phyloP scores from a whole-genome alignment of 2,888 invertebrate species.

The Germaria angustata region DNA sequence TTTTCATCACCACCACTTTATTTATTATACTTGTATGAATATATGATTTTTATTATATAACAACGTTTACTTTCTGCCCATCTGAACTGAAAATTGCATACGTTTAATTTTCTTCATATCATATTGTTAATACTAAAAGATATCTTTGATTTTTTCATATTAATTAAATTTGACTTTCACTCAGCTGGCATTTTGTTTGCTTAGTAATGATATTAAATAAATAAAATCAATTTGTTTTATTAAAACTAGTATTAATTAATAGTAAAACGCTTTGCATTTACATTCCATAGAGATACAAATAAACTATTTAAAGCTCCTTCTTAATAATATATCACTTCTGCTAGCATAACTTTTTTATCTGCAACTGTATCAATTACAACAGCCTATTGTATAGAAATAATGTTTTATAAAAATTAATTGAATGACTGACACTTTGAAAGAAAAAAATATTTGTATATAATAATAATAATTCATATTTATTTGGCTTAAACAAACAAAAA shows the following conservation, averaged over 20 bases:
- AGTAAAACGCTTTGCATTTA: not conserved
- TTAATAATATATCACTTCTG: not conserved
- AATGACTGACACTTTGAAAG: constrained; percentile 79
- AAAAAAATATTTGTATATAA: not conserved
- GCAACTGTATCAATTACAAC: not conserved
- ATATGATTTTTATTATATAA: not conserved
- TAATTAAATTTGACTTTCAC: constrained; percentile 26
- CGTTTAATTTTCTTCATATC: not conserved
- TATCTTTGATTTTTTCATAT: constrained; percentile 4
- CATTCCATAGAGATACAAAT: not conserved
- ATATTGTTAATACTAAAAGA: constrained; percentile 7
- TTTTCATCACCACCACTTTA: not conserved
- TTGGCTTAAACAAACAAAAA: not conserved
- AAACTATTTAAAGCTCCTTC: constrained; percentile 4
- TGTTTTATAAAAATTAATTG: constrained; percentile 69
- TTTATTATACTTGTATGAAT: constrained; percentile 2
- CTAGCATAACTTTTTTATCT: not conserved
- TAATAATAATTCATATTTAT: constrained; percentile 4
- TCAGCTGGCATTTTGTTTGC: constrained; percentile 42
- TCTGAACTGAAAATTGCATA: constrained; percentile 73
- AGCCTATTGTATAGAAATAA: constrained; percentile 9
- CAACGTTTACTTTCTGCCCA: constrained; percentile 77
- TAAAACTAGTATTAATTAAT: not conserved
- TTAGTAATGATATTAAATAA: constrained; percentile 13
- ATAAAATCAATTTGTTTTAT: not conserved